Evolutionary conservation across 2,797 vertebrate genomes (phyloP).

Genomic region (Diplodus sargus): DNA sequence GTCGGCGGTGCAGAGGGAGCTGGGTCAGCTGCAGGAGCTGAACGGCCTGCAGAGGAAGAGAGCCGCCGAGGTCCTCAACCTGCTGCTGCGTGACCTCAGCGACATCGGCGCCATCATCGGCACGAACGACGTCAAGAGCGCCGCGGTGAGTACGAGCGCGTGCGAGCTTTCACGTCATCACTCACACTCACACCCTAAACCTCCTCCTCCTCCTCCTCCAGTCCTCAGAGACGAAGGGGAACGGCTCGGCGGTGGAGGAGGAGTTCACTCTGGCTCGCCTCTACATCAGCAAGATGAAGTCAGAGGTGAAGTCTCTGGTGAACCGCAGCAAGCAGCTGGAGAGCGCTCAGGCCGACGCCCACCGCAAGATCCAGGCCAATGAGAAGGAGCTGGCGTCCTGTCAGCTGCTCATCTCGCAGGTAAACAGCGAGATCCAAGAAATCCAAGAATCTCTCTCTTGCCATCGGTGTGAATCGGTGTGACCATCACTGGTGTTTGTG

Average conservation of each 20-base stretch:
- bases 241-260: conserved; percentile 88
- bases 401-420: conserved; percentile 93
- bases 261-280: conserved; percentile 93
- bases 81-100: conserved; percentile 90
- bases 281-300: conserved; percentile 95
- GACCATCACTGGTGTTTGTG: background rate
- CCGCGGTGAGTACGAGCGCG: conserved; percentile 70
- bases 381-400: conserved; percentile 93
- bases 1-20: conserved; percentile 86
- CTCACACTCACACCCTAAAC: background rate
- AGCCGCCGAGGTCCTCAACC: conserved; percentile 89
- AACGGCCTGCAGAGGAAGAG: conserved; percentile 92
- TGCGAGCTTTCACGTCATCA: background rate
- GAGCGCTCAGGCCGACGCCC: conserved; percentile 88
- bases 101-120: conserved; percentile 92
- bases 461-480: too few species aligned
- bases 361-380: conserved; percentile 91
- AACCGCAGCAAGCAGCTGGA: conserved; percentile 94
- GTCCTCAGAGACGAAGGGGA: conserved; percentile 83
- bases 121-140: conserved; percentile 88
- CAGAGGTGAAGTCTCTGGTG: conserved; percentile 92
- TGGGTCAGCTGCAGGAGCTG: conserved; percentile 91
- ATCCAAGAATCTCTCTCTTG: background rate
- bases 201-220: background rate
- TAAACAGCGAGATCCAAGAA: conserved; percentile 55